These are phyloP conservation scores for Neomonachus schauinslandi DNA, from an alignment of 2,113 vertebrate species.

Conservation along the genomic window DNA sequence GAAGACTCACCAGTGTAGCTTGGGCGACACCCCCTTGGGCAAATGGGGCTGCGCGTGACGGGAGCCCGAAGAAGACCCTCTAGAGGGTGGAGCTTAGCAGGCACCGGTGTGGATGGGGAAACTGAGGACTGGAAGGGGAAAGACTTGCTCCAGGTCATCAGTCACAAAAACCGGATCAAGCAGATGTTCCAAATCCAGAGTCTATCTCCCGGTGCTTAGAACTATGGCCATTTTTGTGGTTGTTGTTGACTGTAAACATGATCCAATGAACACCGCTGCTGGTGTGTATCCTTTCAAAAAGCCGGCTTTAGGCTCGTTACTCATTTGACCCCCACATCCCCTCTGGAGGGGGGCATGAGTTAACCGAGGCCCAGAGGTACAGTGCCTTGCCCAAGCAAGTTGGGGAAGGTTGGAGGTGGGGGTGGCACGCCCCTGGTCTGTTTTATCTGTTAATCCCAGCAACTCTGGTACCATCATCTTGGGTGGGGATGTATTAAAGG, in stretches of 20 bases:
- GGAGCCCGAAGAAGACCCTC: background rate
- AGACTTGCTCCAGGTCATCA: background rate
- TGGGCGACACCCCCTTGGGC: background rate
- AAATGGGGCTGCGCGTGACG: background rate
- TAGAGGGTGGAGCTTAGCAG: background rate
- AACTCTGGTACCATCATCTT: background rate
- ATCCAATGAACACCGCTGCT: fast-evolving
- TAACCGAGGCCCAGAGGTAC: background rate
- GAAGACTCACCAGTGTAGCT: background rate
- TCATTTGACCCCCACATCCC: background rate
- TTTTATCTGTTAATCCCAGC: background rate
- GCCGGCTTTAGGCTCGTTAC: fast-evolving
- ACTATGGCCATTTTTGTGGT: background rate
- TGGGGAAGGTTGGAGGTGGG: background rate
- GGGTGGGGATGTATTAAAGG: background rate
- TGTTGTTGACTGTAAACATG: background rate
- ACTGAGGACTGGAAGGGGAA: background rate
- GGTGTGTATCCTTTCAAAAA: background rate
- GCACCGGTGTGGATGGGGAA: background rate
- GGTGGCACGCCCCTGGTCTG: background rate
- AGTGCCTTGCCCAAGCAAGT: background rate
- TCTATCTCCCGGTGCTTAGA: background rate
- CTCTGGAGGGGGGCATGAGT: background rate
- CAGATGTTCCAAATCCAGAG: background rate
- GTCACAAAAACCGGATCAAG: fast-evolving